These are phyloP conservation scores for Galaxea fascicularis DNA, from an alignment of 92 coral and sea anemone genomes.

Conservation along the genomic window DNA sequence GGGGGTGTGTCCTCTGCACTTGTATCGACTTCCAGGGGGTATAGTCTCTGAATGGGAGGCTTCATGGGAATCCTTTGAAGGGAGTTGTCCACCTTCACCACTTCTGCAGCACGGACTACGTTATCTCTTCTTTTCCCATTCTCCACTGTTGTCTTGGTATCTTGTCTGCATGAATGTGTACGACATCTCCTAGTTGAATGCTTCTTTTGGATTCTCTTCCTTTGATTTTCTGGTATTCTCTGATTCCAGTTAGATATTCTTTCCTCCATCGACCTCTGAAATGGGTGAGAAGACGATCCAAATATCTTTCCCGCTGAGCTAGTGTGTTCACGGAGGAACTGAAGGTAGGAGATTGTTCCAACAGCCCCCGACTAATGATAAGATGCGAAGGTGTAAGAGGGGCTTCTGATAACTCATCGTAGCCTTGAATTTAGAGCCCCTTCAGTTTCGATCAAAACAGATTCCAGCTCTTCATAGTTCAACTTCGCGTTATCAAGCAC, in stretches of 20 bases:
- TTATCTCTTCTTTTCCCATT: conserved; percentile 37
- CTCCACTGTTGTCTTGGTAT: conserved; percentile 36
- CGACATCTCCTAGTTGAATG: conserved; percentile 28
- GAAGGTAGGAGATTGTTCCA: conserved; percentile 11
- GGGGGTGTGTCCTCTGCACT: background rate
- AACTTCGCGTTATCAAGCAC: conserved; percentile 40
- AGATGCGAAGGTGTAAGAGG: conserved; percentile 46
- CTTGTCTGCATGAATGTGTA: conserved; percentile 42
- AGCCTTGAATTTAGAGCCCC: conserved; percentile 37
- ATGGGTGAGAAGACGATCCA: conserved; percentile 5
- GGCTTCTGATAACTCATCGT: conserved; percentile 27
- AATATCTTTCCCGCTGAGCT: too few species aligned
- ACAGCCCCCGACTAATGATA: conserved; percentile 32
- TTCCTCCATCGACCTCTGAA: conserved; percentile 3
- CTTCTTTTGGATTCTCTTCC: conserved; percentile 14
- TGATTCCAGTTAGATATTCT: conserved; percentile 27
- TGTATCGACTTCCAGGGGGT: conserved; percentile 30
- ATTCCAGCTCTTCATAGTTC: conserved; percentile 30
- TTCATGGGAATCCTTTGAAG: conserved; percentile 12
- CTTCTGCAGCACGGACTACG: conserved; percentile 38
- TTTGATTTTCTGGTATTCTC: conserved; percentile 28
- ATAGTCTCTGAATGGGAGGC: conserved; percentile 40
- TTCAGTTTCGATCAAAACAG: conserved; percentile 21
- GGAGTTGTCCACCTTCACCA: conserved; percentile 40
- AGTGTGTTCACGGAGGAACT: background rate